Base-by-base conservation (phyloP, 2,797 vertebrate genomes). In the Philypnodon macrostomus region DNA sequence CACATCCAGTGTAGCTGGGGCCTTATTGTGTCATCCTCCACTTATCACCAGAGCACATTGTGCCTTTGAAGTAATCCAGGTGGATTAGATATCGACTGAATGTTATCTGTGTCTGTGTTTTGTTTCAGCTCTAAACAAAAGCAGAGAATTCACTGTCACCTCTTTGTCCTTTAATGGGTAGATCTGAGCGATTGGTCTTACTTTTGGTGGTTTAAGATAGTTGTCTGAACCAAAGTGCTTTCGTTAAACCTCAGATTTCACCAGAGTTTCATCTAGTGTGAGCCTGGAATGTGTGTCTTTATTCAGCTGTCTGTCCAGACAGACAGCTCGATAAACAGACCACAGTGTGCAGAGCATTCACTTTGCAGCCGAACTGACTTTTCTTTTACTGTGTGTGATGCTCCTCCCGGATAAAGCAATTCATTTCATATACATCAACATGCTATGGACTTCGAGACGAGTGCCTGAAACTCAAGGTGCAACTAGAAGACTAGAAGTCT, bases 261-360 rank as follows among this genome's bases (percentile, higher is more conserved):
- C 30, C 37, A 52, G 38, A 9, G 18, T 72, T 66, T 80, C 40
- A 70, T 78, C 54, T 47, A 39, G 39, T 9, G 37, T 49, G 47
- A 52, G 59, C 7, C 30, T 8, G 15, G 24, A 58, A 68, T n/a
- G n/a, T n/a, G 40, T 40, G 24, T 67, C 68, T 56, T 76, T 58
- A 56, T 27, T 23, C 47, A 67, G 64, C 54, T n/a, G 70, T 79
- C 73, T 75, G 68, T 74, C 65, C 74, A 80, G 72, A 77, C 69
- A 69, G 83, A 80, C 77, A 73, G 73, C 79, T n/a, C n/a, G n/a
- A n/a, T 86, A 87, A 85, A 85, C 75, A 84, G 55, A 64, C 62
- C 63, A 29, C 52, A 71, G 44, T 70, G 57, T 64, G 60, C 67
- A 58, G 45, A 72, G 58, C 63, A 58, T 33, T 46, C 57, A 47